These are phyloP conservation scores for Nannoperca obscura DNA, from an alignment of 2,797 vertebrate genomes.

Conservation along the genomic window DNA sequence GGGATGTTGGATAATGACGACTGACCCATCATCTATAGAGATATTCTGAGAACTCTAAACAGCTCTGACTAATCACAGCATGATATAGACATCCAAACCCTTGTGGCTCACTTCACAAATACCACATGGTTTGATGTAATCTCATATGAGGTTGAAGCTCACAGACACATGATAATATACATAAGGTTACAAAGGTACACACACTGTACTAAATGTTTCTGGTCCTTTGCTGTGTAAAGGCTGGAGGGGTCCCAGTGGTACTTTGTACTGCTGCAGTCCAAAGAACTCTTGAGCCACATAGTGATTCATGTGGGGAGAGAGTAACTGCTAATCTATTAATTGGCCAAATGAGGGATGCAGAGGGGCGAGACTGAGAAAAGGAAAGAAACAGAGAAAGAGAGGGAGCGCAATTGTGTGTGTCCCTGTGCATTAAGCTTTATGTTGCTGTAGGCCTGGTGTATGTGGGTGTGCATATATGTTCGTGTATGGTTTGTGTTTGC, in stretches of 20 bases:
- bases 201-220: conserved; percentile 42
- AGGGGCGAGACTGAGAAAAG: conserved; percentile 36
- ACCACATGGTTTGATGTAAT: conserved; percentile 54
- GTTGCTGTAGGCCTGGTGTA: conserved; percentile 42
- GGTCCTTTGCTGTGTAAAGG: conserved; percentile 45
- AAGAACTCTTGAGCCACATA: conserved; percentile 56
- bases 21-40: conserved; percentile 45
- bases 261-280: conserved; percentile 54
- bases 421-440: conserved; percentile 18
- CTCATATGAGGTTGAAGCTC: conserved; percentile 19
- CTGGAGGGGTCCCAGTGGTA: conserved; percentile 35
- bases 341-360: conserved; percentile 65
- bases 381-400: conserved; percentile 23
- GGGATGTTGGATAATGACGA: conserved; percentile 31
- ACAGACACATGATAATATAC: conserved; percentile 31
- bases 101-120: conserved; percentile 51
- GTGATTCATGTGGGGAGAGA: conserved; percentile 64
- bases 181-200: conserved; percentile 21
- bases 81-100: conserved; percentile 31
- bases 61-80: conserved; percentile 49
- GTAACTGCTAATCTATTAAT: conserved; percentile 76
- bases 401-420: conserved; percentile 32
- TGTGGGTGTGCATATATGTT: conserved; percentile 45
- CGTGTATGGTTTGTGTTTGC: conserved; percentile 59
- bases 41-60: conserved; percentile 44